phyloP scores from a whole-genome alignment of 2,113 vertebrate genomes.

The Psephotus haematonotus region DNA sequence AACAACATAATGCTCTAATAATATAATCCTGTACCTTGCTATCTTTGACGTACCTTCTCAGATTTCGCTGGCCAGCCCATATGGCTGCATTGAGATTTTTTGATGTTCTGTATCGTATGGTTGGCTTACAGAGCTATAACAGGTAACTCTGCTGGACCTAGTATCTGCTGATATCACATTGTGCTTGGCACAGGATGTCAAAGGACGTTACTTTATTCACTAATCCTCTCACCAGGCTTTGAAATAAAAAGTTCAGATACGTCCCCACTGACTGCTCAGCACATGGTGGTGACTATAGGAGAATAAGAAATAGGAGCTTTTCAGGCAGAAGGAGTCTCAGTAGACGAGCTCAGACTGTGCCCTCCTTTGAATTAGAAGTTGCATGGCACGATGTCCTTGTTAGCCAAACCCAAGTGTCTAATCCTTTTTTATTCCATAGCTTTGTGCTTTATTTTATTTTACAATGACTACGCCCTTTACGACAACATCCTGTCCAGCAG shows the following conservation, averaged over 20 bases:
- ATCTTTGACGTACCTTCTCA: constrained; percentile 36
- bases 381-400: neutral
- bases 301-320: constrained; percentile 59
- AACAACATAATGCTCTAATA: neutral
- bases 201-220: constrained; percentile 40
- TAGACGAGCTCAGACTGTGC: constrained; percentile 19
- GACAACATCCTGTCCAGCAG: neutral
- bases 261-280: constrained; percentile 35
- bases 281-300: constrained; percentile 37
- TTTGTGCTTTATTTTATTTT: constrained; percentile 9
- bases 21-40: neutral
- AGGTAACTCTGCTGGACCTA: constrained; percentile 43
- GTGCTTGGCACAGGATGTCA: constrained; percentile 43
- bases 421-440: neutral
- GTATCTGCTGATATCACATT: constrained; percentile 27
- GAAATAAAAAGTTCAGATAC: constrained; percentile 63
- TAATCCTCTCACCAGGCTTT: constrained; percentile 54
- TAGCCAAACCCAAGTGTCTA: neutral
- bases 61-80: constrained; percentile 11
- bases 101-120: constrained; percentile 17
- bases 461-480: neutral
- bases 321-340: constrained; percentile 36
- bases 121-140: constrained; percentile 36
- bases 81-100: constrained; percentile 43
- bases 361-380: constrained; percentile 32